Evolutionary conservation across 2,888 invertebrate genomes (phyloP).

Genomic region (Cyclophora albipunctata): DNA sequence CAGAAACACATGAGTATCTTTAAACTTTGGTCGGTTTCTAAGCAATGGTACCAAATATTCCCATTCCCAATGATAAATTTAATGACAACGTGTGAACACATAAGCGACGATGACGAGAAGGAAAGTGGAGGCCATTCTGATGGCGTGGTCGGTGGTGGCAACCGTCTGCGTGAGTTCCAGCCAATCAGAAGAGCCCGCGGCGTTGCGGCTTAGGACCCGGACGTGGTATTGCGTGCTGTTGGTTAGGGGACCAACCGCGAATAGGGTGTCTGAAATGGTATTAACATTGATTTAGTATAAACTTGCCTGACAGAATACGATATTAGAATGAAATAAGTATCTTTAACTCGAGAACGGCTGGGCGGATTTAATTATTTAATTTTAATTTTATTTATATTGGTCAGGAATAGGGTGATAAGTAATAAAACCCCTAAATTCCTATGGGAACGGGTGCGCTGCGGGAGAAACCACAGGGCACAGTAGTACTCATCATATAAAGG

Average conservation of each 20-base stretch:
- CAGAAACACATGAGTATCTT: background rate
- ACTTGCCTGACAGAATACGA: too few species aligned
- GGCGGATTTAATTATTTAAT: background rate
- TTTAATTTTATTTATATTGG: background rate
- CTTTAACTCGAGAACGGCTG: too few species aligned
- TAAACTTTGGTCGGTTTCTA: too few species aligned
- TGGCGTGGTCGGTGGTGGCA: slow-evolving; percentile 29
- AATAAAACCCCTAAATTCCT: too few species aligned
- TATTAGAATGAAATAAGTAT: background rate
- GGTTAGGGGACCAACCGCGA: slow-evolving; percentile 40
- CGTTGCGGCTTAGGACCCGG: slow-evolving; percentile 51
- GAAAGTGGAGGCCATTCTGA: slow-evolving; percentile 13
- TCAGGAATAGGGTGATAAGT: too few species aligned
- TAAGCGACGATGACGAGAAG: slow-evolving; percentile 28
- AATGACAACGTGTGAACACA: slow-evolving; percentile 23
- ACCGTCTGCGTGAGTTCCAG: slow-evolving; percentile 28
- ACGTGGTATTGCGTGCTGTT: slow-evolving; percentile 51
- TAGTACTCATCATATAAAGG: background rate
- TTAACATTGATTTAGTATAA: background rate
- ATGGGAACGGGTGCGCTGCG: background rate
- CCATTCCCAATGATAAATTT: slow-evolving; percentile 1
- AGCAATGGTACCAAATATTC: background rate
- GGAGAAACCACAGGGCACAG: background rate
- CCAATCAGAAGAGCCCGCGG: slow-evolving; percentile 60
- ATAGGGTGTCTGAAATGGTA: slow-evolving; percentile 39